Conservation (phyloP, 2,113 vertebrate species). For the Mormyrus lacerda region DNA sequence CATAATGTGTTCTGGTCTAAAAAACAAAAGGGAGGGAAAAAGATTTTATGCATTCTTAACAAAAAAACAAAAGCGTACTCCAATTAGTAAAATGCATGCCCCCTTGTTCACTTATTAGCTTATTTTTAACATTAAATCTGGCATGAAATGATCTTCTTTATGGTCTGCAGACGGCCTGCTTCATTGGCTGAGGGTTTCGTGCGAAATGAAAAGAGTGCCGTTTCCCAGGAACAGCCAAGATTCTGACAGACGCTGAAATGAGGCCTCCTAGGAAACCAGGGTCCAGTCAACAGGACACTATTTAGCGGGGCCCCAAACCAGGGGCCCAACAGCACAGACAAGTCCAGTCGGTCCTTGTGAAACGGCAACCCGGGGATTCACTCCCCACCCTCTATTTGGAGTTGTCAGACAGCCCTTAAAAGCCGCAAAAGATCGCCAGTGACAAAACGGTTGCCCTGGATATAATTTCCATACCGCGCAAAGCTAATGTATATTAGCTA, state of each 20-base stretch:
- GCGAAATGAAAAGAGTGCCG: constrained; percentile 57
- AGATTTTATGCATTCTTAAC: constrained; percentile 25
- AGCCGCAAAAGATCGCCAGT: constrained; percentile 8
- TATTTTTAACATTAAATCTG: constrained; percentile 49
- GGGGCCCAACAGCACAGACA: constrained; percentile 44
- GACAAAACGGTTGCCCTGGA: background rate
- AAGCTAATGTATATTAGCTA: background rate
- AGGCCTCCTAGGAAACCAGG: constrained; percentile 41
- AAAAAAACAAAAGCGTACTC: constrained; percentile 41
- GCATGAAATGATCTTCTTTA: constrained; percentile 39
- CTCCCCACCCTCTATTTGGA: constrained; percentile 1
- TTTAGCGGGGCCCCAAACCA: constrained; percentile 31
- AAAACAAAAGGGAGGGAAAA: constrained; percentile 15
- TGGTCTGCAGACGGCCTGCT: constrained; percentile 51
- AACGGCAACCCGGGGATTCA: constrained; percentile 29
- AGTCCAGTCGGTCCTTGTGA: constrained; percentile 31
- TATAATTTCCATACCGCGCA: background rate
- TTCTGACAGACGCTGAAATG: constrained; percentile 54
- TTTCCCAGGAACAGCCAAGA: constrained; percentile 51
- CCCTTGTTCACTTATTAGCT: constrained; percentile 46
- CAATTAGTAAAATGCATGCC: constrained; percentile 34
- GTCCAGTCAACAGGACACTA: background rate
- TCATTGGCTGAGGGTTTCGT: constrained; percentile 64
- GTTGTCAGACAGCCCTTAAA: constrained; percentile 21
- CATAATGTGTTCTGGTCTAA: constrained; percentile 23